Conservation (phyloP, 1,140 invertebrate genomes). For the Zeugodacus cucurbitae region DNA sequence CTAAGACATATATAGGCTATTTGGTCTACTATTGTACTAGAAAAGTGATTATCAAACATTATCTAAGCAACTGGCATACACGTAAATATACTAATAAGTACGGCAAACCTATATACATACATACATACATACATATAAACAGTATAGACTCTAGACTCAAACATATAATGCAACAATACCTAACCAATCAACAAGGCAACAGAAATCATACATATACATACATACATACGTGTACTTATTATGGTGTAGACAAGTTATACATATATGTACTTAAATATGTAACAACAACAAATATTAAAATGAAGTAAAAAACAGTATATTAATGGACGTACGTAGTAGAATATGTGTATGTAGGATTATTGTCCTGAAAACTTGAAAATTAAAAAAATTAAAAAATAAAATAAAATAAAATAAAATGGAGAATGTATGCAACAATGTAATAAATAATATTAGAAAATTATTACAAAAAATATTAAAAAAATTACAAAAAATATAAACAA, state of each 20-base stretch:
- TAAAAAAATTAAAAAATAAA: not conserved
- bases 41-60: not conserved
- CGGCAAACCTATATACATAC: not conserved
- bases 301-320: not conserved
- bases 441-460: conserved; percentile 26
- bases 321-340: not conserved
- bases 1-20: too few relatives aligned
- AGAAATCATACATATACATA: conserved; percentile 1
- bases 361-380: not conserved
- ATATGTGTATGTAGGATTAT: conserved; percentile 25
- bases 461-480: not conserved
- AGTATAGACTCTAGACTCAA: not conserved
- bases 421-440: not conserved
- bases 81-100: not conserved
- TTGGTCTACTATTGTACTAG: not conserved
- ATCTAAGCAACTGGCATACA: not conserved
- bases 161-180: not conserved
- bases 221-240: not conserved
- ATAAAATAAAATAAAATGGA: not conserved
- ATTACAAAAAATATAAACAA: not conserved
- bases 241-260: not conserved
- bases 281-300: not conserved
- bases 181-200: not conserved
- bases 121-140: not conserved
- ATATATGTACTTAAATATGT: too few relatives aligned